Evolutionary conservation across 2,113 vertebrate species (phyloP), one percentile per base, ranked within the genome.

Genomic region (Scopus umbretta): DNA sequence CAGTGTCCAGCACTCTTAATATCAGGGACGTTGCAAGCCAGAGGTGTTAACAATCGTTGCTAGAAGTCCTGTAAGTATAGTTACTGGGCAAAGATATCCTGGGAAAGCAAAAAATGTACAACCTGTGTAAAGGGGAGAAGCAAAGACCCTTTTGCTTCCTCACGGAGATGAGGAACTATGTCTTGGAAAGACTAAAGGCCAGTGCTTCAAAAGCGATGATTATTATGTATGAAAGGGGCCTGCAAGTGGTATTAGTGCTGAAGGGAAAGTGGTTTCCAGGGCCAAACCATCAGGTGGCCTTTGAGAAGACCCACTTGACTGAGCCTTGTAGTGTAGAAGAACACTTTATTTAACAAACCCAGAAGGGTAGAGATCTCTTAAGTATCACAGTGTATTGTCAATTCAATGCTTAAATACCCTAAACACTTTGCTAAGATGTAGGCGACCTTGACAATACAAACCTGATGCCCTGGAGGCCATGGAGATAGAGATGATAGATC

Each of bases 81-180:
- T 21, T n/a, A 16, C 13, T 47, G 40, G 17, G 23, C 17, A 83
- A 56, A 49, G 12, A 42, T 32, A 43, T 13, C 17, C 18, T 0
- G 0, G 13, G 12, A 53, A 94, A 70, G 38, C 3, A 63, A 50
- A 81, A 92, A 32, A 34, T 49, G 34, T 78, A 40, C 14, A 40
- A 12, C 14, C 26, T 45, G 9, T n/a, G n/a, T 36, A 29, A 75
- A 49, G 17, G 10, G 16, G 26, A 85, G 36, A 23, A 45, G 38
- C 11, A 86, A 59, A 71, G 19, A 45, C 3, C 1, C 8, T 58
- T 81, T 79, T 74, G 5, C 55, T 1, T 45, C 34, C 9, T 78
- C 0, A 0, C 11, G 22, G 11, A 26, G 7, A 10, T 19, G 42
- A 11, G 9, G 4, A 67, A 13, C 3, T 27, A 50, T 84, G 42